A percentile compares a stretch with the other conserved stretches of the same genome.
Conservation (phyloP, 2,888 invertebrate genomes). For the Aelia acuminata region DNA sequence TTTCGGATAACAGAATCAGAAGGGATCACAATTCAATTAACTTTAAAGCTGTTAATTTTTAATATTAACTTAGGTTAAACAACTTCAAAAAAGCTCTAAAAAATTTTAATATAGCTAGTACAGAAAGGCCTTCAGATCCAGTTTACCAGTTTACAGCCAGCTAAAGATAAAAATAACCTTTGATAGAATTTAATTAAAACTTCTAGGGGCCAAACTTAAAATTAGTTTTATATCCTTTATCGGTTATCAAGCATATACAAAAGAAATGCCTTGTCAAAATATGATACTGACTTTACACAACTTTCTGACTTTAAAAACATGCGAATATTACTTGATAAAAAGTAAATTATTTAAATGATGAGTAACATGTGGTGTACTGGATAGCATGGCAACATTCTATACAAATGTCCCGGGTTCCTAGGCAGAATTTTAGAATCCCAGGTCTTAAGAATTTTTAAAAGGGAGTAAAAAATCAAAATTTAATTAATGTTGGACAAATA, state of each 20-base stretch:
- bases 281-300: too few relatives aligned
- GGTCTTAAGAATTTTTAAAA: too few relatives aligned
- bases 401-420: too few relatives aligned
- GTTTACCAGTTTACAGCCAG: neutral
- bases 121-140: neutral
- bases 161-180: conserved; percentile 22
- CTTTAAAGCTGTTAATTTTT: neutral
- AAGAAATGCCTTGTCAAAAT: too few relatives aligned
- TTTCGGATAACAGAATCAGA: neutral
- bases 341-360: too few relatives aligned
- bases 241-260: neutral
- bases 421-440: too few relatives aligned
- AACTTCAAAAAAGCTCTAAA: neutral
- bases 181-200: conserved; percentile 40
- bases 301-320: too few relatives aligned
- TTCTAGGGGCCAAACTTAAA: conserved; percentile 22
- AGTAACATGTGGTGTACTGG: too few relatives aligned
- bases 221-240: conserved; percentile 17
- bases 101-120: conserved; percentile 29
- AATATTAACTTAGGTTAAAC: neutral
- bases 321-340: too few relatives aligned
- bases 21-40: neutral
- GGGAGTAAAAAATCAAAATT: too few relatives aligned
- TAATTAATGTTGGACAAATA: too few relatives aligned
- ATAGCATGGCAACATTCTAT: too few relatives aligned